These are phyloP conservation scores for Opisthograptis luteolata DNA, from an alignment of 2,888 invertebrate genomes.

Conservation along the genomic window DNA sequence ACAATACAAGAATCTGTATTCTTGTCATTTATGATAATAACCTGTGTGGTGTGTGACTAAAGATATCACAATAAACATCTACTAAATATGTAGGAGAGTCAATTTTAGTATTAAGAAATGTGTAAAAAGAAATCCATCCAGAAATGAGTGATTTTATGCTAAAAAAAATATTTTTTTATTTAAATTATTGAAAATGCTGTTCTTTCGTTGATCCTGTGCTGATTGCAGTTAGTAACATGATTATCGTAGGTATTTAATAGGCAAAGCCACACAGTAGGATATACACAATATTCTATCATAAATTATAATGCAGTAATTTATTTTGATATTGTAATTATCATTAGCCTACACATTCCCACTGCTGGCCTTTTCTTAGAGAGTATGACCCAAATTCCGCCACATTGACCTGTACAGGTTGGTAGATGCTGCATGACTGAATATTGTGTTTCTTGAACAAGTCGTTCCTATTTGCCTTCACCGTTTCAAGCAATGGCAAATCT, in stretches of 20 bases:
- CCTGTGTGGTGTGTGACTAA: constrained; percentile 19
- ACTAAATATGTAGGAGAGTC: background rate
- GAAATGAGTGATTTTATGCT: constrained; percentile 20
- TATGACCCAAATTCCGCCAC: too few relatives aligned
- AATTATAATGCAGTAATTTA: background rate
- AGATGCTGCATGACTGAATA: too few relatives aligned
- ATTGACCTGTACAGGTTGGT: too few relatives aligned
- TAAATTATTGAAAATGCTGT: background rate
- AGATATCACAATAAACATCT: constrained; percentile 9
- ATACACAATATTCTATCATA: background rate
- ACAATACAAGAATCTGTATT: constrained; percentile 18
- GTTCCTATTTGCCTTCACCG: too few relatives aligned
- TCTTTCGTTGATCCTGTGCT: background rate
- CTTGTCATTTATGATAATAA: constrained; percentile 18
- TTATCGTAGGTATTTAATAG: background rate
- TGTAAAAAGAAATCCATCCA: constrained; percentile 22
- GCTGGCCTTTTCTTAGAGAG: too few relatives aligned
- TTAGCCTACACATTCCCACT: too few relatives aligned
- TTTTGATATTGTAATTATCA: background rate
- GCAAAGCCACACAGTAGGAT: background rate
- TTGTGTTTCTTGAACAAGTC: too few relatives aligned
- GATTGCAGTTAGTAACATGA: background rate
- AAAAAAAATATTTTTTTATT: background rate
- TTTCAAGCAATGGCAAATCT: too few relatives aligned
- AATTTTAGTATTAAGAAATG: constrained; percentile 11